Evolutionary conservation across 2,888 invertebrate species (phyloP), one percentile per base, ranked within the genome.

Genomic region (Stenichneumon culpator): DNA sequence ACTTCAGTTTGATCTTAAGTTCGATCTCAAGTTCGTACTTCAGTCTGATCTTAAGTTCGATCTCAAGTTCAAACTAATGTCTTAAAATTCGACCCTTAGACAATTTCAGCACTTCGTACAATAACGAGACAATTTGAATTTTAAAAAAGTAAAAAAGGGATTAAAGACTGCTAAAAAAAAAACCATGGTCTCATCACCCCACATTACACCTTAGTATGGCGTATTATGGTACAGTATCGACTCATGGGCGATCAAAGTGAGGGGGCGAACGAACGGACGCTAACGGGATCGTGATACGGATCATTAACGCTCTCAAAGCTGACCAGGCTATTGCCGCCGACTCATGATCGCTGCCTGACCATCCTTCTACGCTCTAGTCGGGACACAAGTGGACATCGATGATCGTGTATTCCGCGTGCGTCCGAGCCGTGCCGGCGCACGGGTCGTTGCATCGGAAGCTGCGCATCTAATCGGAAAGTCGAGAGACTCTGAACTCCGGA

Each of bases 211-310:
- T 7, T 32, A n/a, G 63, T 63, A 68, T 22, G 14, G 63, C 50
- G 36, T 50, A 69, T 79, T 70, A 28, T 74, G 67, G 77, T 68
- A 79, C 72, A 79, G 72, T 73, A 44, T 69, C 63, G 44, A 28
- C 74, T 63, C 78, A 7, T 78, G 65, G 69, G 28, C 52, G 63
- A 63, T 65, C 79, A 60, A 77, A 79, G 82, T 81, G 87, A 81
- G 84, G 86, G 82, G 84, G 87, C 86, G 87, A 86, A 86, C 86
- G 84, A 88, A 83, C 86, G 79, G 87, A 85, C 63, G 87, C 87
- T 90, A 92, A 92, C 91, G 92, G 92, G 90, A 92, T 87, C 89
- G 84, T 88, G 91, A 92, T 92, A 90, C 89, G 89, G 91, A 92
- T 92, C 92, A 91, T 91, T 91, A 92, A 89, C 89, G 90, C 88